Evolutionary conservation across 2,797 vertebrate genomes (phyloP), one percentile per base, ranked within the genome.

Genomic region (Poecile montanus): DNA sequence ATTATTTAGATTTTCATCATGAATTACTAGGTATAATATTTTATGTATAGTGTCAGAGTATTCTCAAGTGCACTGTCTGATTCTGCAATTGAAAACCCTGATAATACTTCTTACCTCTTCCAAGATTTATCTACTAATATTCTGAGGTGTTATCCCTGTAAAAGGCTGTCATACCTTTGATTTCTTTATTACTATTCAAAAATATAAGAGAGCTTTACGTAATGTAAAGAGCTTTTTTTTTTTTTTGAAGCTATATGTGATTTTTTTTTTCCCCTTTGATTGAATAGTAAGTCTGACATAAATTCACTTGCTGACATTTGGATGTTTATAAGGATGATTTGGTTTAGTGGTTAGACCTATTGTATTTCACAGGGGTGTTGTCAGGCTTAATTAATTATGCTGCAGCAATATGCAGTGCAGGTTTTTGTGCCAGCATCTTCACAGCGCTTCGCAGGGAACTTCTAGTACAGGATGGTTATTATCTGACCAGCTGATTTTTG

Each of bases 351-450:
- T 96, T 94, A 90, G 85, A 71, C 95, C 91, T 93, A 96, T 93
- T 94, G 88, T 96, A 94, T 95, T 96, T 95, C 91, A 94, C 88
- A 93, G 85, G 94, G 77, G 85, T 90, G 95, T 94, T 96, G 91
- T 96, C 94, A 94, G 95, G 71, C 91, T 93, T 96, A 88, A 91
- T 96, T 96, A 96, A 96, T 97, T 96, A 94, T 87, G 93, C 94
- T 77, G 95, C 95, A 95, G 89, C 94, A 86, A 67, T 90, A 71
- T 84, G 94, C 96, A 90, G 91, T 79, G 80, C 95, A 90, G 94
- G 63, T 78, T 82, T 93, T 73, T 85, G 95, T 94, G 95, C 89
- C 94, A 81, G 71, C 75, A 44, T 79, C 77, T 76, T 70, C 87
- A 53, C 51, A 45, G 79, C 0, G 8, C 51, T 91, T 96, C 0